A percentile compares a stretch with the other conserved stretches of the same genome.
These are phyloP conservation scores for Lepas anatifera DNA, from an alignment of 2,888 invertebrate genomes.

Conservation along the genomic window DNA sequence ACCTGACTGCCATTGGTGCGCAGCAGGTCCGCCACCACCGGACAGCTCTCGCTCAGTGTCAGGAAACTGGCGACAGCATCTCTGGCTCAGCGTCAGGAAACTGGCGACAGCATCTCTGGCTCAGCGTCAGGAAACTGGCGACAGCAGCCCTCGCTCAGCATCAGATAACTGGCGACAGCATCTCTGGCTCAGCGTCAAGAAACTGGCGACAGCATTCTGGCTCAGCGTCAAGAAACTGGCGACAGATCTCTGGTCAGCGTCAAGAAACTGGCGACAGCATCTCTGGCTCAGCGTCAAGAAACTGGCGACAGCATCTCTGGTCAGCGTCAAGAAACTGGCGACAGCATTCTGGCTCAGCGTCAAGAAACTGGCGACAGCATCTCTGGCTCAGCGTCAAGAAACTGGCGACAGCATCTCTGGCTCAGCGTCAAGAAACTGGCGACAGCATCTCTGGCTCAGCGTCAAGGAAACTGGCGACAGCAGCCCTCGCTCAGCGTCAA, in stretches of 20 bases:
- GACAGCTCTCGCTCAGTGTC: not conserved
- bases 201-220: no score
- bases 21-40: not conserved
- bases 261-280: not conserved
- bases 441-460: no score
- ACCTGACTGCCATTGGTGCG: constrained; percentile 1
- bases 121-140: not conserved
- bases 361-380: not conserved
- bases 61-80: not conserved
- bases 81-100: not conserved
- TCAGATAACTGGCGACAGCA: no score
- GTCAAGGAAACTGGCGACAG: no score
- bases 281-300: not conserved
- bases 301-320: not conserved
- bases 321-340: not conserved
- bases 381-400: not conserved
- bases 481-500: no score
- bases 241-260: not conserved
- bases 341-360: not conserved
- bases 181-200: no score
- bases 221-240: no score
- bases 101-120: not conserved
- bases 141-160: not conserved
- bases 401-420: not conserved
- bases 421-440: no score